Evolutionary conservation across 2,888 invertebrate species (phyloP).

Genomic region (Orthosia cruda): DNA sequence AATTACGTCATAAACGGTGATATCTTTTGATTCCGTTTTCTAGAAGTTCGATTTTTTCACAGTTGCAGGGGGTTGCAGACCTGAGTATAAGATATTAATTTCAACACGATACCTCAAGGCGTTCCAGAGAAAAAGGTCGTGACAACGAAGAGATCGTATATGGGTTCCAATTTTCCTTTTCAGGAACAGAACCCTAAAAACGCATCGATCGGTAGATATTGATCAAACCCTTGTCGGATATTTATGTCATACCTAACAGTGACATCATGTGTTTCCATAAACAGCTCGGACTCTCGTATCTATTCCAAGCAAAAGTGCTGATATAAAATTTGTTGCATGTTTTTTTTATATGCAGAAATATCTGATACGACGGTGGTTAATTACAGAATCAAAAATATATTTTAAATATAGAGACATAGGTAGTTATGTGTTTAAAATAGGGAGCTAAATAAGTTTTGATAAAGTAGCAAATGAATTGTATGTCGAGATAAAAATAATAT

Average conservation of each 20-base stretch:
- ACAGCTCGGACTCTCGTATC: background rate
- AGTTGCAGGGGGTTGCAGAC: too few relatives aligned
- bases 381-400: background rate
- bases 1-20: too few relatives aligned
- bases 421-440: slow-evolving; percentile 8
- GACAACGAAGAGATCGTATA: too few relatives aligned
- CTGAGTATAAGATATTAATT: too few relatives aligned
- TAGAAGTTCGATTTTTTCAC: too few relatives aligned
- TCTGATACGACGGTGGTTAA: background rate
- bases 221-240: background rate
- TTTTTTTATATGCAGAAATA: slow-evolving; percentile 27
- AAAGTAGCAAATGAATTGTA: slow-evolving; percentile 47
- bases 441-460: slow-evolving; percentile 20
- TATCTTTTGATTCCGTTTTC: too few relatives aligned
- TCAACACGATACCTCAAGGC: too few relatives aligned
- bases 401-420: slow-evolving; percentile 12
- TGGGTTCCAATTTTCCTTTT: too few relatives aligned
- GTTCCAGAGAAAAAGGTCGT: background rate
- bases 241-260: slow-evolving; percentile 16
- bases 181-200: background rate
- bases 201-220: slow-evolving; percentile 1
- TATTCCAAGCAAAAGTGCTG: background rate
- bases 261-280: slow-evolving; percentile 1
- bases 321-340: slow-evolving; percentile 55
- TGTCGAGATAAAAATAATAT: slow-evolving; percentile 45